Evolutionary conservation across 1,140 invertebrate genomes (phyloP).

Genomic region (Phenacoccus solenopsis): DNA sequence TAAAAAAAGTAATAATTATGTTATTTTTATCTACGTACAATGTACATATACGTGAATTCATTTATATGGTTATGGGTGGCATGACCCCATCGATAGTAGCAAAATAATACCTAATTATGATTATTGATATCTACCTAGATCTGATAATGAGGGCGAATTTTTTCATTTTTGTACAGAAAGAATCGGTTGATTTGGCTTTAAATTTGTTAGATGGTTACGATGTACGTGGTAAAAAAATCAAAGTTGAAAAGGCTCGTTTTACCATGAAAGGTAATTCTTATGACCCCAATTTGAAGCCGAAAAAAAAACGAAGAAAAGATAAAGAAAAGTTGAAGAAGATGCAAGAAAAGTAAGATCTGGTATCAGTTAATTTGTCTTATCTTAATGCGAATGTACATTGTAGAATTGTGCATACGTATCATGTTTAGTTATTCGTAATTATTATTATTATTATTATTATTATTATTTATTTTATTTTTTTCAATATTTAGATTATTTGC

Average conservation of each 20-base stretch:
- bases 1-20: too few species aligned
- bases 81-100: too few species aligned
- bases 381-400: neutral
- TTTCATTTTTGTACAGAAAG: conserved; percentile 46
- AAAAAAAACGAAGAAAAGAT: conserved; percentile 79
- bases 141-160: too few species aligned
- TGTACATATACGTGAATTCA: too few species aligned
- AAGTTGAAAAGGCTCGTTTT: conserved; percentile 88
- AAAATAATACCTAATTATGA: neutral
- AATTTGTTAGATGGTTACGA: conserved; percentile 83
- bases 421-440: too few species aligned
- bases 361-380: conserved; percentile 6
- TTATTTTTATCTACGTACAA: too few species aligned
- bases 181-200: conserved; percentile 87
- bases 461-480: neutral
- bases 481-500: conserved; percentile 61
- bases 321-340: conserved; percentile 83
- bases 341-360: conserved; percentile 63
- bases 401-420: neutral
- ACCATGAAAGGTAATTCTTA: conserved; percentile 82
- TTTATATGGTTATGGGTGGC: too few species aligned
- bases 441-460: neutral
- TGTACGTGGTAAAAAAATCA: conserved; percentile 60
- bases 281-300: conserved; percentile 86
- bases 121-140: neutral